Base-by-base conservation (phyloP, 1,140 invertebrate species). In the Sitobion miscanthi region DNA sequence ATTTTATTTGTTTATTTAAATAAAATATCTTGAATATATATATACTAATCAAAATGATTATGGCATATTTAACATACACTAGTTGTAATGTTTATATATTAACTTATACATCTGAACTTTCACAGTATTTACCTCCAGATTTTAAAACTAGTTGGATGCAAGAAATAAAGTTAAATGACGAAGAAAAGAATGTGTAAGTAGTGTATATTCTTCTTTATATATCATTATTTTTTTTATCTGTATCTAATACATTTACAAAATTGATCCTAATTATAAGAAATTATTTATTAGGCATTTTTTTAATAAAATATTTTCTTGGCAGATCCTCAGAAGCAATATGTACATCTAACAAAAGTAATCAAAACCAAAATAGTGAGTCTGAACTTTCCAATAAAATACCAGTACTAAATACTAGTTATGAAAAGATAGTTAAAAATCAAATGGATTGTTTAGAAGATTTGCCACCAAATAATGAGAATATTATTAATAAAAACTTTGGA, bases 301-400 rank as follows among this genome's bases (percentile, higher is more conserved):
- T 20, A 14, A 38, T 54, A 6, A 54, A 11, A 1, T 54, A 54
- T 69, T 90, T 69, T 69, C 23, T 45, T 90, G 62, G 2, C 25
- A 90, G 89, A 90, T 69, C 42, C 6, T 90, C 57, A n/a, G 25
- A 90, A 90, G 11, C n/a, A 30, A 30, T 11, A 47, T 45, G 30
- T 57, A n/a, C 20, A n/a, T 30, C 57, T 69, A 90, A 45, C n/a
- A 21, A 47, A 90, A 69, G 25, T 90, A 57, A 69, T 90, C 54
- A 90, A 90, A 90, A 62, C 62, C 23, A 9, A 45, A n/a, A 90
- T 45, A 20, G 57, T 47, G 30, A 69, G 89, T 69, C 38, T 69
- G 38, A 69, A 90, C 25, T 20, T 30, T 69, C 38, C 0, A 45
- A 30, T 69, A 69, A n/a, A 47, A n/a, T 45, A 8, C 38, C 25